These are phyloP conservation scores for Cephus sareptanus DNA, from an alignment of 2,888 invertebrate genomes.

Conservation along the genomic window DNA sequence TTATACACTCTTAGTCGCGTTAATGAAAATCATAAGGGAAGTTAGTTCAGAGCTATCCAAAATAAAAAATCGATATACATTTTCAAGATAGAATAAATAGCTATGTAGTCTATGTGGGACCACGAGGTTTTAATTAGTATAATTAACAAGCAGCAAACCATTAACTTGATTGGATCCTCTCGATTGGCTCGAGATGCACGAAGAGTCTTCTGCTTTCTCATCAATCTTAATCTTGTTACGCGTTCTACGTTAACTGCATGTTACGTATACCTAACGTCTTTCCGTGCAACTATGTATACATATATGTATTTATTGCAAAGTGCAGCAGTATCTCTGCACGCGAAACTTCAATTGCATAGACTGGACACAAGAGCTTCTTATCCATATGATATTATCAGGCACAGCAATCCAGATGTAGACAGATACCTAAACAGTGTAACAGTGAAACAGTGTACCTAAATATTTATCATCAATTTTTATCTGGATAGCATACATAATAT, in stretches of 20 bases:
- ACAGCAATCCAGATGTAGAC: neutral
- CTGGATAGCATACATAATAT: neutral
- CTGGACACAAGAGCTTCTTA: neutral
- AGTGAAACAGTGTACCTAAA: neutral
- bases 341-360: neutral
- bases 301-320: neutral
- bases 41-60: too few species aligned
- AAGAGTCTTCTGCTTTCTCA: neutral
- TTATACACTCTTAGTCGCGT: too few species aligned
- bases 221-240: neutral
- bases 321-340: neutral
- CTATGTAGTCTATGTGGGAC: neutral
- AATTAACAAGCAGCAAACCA: neutral
- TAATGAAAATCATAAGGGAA: too few species aligned
- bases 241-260: neutral
- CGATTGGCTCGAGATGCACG: neutral
- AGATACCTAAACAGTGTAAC: too few species aligned
- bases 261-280: neutral
- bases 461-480: neutral
- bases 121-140: neutral
- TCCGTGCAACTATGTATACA: neutral
- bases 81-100: neutral
- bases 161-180: neutral
- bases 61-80: neutral
- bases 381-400: too few species aligned